Percentiles rank a stretch among this genome's conserved stretches.
Evolutionary conservation across 2,113 vertebrate species (phyloP).

Genomic region (Abramis brama): DNA sequence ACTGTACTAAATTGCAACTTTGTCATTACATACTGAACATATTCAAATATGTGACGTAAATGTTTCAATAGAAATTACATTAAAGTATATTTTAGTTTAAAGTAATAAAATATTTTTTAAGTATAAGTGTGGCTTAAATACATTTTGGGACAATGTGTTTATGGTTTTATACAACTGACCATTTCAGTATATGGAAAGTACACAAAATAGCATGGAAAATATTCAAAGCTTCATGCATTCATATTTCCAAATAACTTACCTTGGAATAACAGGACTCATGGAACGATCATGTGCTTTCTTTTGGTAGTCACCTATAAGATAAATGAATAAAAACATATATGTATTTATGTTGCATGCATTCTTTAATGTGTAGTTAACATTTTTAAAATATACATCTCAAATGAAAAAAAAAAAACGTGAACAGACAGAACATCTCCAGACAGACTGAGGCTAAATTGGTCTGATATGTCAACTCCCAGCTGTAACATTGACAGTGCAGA

Average conservation of each 20-base stretch:
- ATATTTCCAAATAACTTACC: conserved; percentile 61
- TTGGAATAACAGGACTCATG: conserved; percentile 69
- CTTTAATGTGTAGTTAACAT: background rate
- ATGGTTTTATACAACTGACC: background rate
- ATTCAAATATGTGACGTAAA: background rate
- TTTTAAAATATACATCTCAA: background rate
- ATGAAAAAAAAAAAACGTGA: background rate
- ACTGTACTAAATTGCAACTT: background rate
- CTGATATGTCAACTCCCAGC: background rate
- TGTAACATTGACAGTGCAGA: background rate
- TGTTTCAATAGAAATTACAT: background rate
- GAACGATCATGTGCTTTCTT: conserved; percentile 69
- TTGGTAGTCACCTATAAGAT: conserved; percentile 63
- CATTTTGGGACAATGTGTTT: background rate
- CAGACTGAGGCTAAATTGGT: background rate
- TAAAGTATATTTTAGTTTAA: background rate
- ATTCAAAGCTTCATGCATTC: background rate
- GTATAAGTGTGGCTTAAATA: no score
- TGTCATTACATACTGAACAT: background rate
- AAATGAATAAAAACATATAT: background rate
- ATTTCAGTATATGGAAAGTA: background rate
- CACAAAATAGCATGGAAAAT: background rate
- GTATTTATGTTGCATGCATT: background rate
- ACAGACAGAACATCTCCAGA: background rate
- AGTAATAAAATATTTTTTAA: no score